Base-by-base conservation (phyloP, 2,888 invertebrate species). In the Phasia obesa region DNA sequence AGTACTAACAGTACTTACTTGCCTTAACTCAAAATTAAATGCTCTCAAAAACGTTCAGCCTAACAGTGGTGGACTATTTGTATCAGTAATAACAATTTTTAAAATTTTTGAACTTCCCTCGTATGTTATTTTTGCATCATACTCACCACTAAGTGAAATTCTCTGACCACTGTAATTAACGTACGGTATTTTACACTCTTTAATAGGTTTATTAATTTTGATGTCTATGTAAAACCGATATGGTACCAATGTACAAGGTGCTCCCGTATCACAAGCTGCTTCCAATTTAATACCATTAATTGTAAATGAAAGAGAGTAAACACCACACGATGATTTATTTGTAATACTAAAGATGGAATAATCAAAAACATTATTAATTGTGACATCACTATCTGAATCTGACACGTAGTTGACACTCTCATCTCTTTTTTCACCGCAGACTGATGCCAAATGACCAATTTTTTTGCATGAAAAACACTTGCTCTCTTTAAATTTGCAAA, bases 271-370 rank as follows among this genome's bases (percentile, higher is more conserved):
- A 65, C 47, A 38, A 7, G 11, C 38, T 7, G 38, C 38, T 7
- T 38, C 11, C 11, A 38, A 11, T 13, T 38, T 38, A 13, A 38
- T 13, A 9, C 75, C 65, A 47, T 75, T 59, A 21, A 75, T 65
- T 4, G 35, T 44, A 6, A 74, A 64, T n/a, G 42, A 5, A 13
- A 64, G 62, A 31, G 47, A 57, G 27, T 57, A 74, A 55, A 64
- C 74, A 4, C 47, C 74, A 65, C 74, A 47, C 64, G 47, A 55
- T 57, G 17, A 21, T 47, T 6, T 2, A 19, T 74, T 57, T 57
- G 74, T 35, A 59, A 74, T 65, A 65, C 74, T 74, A 17, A 74
- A 65, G 55, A 73, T 64, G 15, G 13, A 42, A 76, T 38, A 59
- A 38, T 38, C 11, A 11, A 13, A 38, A 9, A 38, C 5, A 38